Conservation (phyloP, 92 coral and sea anemone species). For the Phenganax marumi region DNA sequence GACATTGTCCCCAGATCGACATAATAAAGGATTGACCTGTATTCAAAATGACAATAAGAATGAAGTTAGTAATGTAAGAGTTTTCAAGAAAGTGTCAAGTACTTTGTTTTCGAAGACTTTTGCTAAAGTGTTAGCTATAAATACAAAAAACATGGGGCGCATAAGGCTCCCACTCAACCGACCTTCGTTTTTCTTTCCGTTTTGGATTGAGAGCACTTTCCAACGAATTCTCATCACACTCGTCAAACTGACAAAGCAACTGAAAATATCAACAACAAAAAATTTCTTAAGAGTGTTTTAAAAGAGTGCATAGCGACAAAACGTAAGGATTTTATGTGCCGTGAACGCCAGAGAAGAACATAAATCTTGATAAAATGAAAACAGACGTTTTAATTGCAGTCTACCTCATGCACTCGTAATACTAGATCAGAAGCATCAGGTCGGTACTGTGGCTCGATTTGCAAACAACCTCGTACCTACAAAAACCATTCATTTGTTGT, state of each 20-base stretch:
- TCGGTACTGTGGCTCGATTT: conserved; percentile 84
- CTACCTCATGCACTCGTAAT: conserved; percentile 76
- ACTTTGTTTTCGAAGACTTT: too few relatives aligned
- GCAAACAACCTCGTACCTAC: conserved; percentile 85
- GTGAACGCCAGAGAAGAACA: too few relatives aligned
- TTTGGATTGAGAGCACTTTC: conserved; percentile 45
- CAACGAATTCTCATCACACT: conserved; percentile 28
- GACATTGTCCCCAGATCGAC: conserved; percentile 79
- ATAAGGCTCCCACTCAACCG: background rate
- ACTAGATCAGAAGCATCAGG: conserved; percentile 82
- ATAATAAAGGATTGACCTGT: conserved; percentile 84
- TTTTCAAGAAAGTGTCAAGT: background rate
- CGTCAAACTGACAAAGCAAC: conserved; percentile 32
- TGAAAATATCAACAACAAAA: background rate
- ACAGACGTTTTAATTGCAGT: too few relatives aligned
- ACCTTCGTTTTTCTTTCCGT: conserved; percentile 58
- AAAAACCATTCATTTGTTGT: background rate
- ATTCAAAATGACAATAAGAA: conserved; percentile 1
- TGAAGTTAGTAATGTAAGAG: background rate
- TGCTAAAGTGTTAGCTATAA: background rate
- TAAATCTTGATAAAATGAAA: too few relatives aligned
- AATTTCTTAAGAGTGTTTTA: background rate
- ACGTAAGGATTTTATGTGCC: too few relatives aligned
- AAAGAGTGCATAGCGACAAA: background rate
- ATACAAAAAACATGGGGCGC: background rate